Conservation (phyloP, 2,888 invertebrate genomes). For the Platycnemis pennipes region DNA sequence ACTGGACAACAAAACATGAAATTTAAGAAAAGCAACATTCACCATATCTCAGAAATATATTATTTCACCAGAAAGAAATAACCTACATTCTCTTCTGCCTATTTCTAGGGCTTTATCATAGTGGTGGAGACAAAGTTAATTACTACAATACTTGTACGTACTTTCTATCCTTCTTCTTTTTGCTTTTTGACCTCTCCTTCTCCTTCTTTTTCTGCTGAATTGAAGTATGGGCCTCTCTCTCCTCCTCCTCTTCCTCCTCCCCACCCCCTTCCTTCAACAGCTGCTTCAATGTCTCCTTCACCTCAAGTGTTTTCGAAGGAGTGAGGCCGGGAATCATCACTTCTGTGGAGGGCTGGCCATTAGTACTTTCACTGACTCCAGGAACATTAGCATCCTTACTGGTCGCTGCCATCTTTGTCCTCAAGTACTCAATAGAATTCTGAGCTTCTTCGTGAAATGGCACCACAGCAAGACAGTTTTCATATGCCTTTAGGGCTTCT, state of each 20-base stretch:
- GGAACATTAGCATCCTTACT: constrained; percentile 52
- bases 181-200: constrained; percentile 75
- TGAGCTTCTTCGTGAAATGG: constrained; percentile 94
- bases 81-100: no score
- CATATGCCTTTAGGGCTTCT: constrained; percentile 91
- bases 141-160: constrained; percentile 74
- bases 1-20: no score
- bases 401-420: constrained; percentile 81
- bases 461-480: constrained; percentile 90
- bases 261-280: constrained; percentile 79
- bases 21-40: no score
- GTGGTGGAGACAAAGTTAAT: background rate
- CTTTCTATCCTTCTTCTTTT: constrained; percentile 79
- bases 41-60: no score
- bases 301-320: constrained; percentile 82
- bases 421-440: constrained; percentile 90
- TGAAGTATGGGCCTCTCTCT: constrained; percentile 68
- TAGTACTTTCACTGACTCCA: constrained; percentile 1
- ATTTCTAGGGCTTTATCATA: no score
- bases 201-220: constrained; percentile 75
- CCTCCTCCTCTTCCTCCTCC: constrained; percentile 71
- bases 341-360: constrained; percentile 43
- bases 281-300: constrained; percentile 85
- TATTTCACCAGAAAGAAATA: no score
- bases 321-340: constrained; percentile 77